phyloP scores from a whole-genome alignment of 1,140 invertebrate genomes.

The Drosophila erecta region DNA sequence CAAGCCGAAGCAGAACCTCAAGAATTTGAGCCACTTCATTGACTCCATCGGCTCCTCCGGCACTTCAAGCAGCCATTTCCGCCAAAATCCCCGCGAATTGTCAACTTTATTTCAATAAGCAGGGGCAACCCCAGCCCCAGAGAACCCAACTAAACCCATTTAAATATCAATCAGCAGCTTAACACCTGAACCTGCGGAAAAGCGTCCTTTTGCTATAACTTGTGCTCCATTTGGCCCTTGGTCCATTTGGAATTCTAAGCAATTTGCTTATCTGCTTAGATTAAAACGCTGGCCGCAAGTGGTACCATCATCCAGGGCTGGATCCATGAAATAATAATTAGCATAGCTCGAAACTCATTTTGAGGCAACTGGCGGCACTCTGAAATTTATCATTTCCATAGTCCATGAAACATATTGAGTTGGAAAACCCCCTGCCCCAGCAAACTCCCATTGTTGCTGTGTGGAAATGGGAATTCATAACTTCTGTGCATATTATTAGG shows the following conservation, averaged over 20 bases:
- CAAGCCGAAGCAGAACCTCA: slow-evolving; percentile 14
- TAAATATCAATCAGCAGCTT: slow-evolving; percentile 70
- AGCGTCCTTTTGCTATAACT: slow-evolving; percentile 40
- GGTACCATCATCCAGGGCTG: slow-evolving; percentile 16
- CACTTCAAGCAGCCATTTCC: slow-evolving; percentile 32
- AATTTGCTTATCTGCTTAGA: slow-evolving; percentile 80
- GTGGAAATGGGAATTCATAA: slow-evolving; percentile 74
- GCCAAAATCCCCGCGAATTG: slow-evolving; percentile 35
- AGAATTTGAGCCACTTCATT: slow-evolving; percentile 23
- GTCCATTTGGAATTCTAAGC: slow-evolving; percentile 73
- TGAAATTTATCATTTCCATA: slow-evolving; percentile 70
- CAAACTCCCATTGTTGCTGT: slow-evolving; percentile 24
- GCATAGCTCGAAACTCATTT: slow-evolving; percentile 55
- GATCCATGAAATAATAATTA: slow-evolving; percentile 75
- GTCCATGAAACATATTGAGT: slow-evolving; percentile 62
- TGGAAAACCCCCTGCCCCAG: slow-evolving; percentile 1
- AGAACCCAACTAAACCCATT: slow-evolving; percentile 46
- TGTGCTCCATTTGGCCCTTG: slow-evolving; percentile 68
- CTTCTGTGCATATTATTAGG: slow-evolving; percentile 79
- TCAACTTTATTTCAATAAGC: slow-evolving; percentile 60
- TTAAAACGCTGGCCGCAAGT: slow-evolving; percentile 67
- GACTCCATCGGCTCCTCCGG: not conserved
- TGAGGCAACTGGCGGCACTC: slow-evolving; percentile 12
- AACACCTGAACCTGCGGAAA: slow-evolving; percentile 51
- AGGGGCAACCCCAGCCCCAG: not conserved